These are phyloP conservation scores for Bothrops jararaca DNA, from an alignment of 2,113 vertebrate genomes.

Conservation along the genomic window DNA sequence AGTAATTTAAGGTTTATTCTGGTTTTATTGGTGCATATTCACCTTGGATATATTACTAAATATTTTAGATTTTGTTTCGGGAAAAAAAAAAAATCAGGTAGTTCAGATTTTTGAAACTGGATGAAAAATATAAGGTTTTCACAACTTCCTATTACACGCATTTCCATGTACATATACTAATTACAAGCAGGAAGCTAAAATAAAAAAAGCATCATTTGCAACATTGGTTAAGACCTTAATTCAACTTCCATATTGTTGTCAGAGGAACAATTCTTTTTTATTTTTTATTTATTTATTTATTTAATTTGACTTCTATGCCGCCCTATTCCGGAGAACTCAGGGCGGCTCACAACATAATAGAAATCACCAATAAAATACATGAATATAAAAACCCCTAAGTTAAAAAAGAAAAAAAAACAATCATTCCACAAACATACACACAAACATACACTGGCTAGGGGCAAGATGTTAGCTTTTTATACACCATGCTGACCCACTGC, in stretches of 20 bases:
- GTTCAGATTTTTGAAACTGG: neutral
- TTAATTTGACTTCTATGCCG: too few relatives aligned
- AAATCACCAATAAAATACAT: too few relatives aligned
- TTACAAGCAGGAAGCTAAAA: slow-evolving; percentile 63
- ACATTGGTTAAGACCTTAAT: slow-evolving; percentile 70
- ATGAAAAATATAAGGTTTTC: neutral
- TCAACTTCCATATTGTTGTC: slow-evolving; percentile 48
- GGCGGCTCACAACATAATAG: too few relatives aligned
- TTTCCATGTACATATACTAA: slow-evolving; percentile 33
- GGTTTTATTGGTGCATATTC: slow-evolving; percentile 38
- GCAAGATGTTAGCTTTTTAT: too few relatives aligned
- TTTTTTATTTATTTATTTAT: too few relatives aligned
- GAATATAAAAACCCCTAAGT: too few relatives aligned
- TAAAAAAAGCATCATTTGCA: slow-evolving; percentile 52
- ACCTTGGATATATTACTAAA: slow-evolving; percentile 20
- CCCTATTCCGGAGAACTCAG: too few relatives aligned
- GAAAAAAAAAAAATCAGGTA: neutral
- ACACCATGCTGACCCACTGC: slow-evolving; percentile 44
- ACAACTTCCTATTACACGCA: neutral
- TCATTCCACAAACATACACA: too few relatives aligned
- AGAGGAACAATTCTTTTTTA: slow-evolving; percentile 66
- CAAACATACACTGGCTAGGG: too few relatives aligned
- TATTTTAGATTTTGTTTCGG: neutral
- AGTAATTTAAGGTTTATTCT: slow-evolving; percentile 62
- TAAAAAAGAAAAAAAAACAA: too few relatives aligned